Base-by-base conservation (phyloP, 2,888 invertebrate species). In the Eretmocerus hayati region DNA sequence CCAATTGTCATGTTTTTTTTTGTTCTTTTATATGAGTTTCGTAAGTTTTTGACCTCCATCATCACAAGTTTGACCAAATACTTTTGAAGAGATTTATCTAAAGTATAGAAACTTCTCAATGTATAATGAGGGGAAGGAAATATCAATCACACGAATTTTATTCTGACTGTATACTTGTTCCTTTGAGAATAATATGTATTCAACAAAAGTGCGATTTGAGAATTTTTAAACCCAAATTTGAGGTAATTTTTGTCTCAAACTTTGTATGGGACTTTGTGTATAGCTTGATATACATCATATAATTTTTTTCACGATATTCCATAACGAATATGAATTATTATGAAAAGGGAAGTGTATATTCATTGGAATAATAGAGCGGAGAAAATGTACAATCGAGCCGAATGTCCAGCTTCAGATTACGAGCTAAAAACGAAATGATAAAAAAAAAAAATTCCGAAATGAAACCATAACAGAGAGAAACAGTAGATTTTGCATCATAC, bases 291-390 rank as follows among this genome's bases (percentile, higher is more conserved):
- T 32, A 46, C 40, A 31, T 23, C 47, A 20, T 9, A 44, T 53
- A 47, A 53, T 50, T 53, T 49, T n/a, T 33, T 50, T 53, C 48
- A 45, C 42, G n/a, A n/a, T n/a, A n/a, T n/a, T n/a, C n/a, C n/a
- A n/a, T n/a, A n/a, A n/a, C n/a, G n/a, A n/a, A n/a, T n/a, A n/a
- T n/a, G n/a, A n/a, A n/a, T n/a, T n/a, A 31, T 2, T 22, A 37
- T n/a, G 30, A 30, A 38, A 20, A 35, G 30, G 23, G 13, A 22
- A 42, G 15, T 48, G 45, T 51, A 47, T 51, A 47, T 42, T 31
- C 15, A 36, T 20, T 13, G 31, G 32, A 19, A 38, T 18, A 16
- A 46, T 32, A 35, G 31, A 23, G 30, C 22, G 20, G 23, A 21
- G 22, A 44, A 26, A 53, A 48, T 40, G 50, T 50, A 48, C 40